Evolutionary conservation across 2,888 invertebrate genomes (phyloP).

Genomic region (Nomada goodeniana): DNA sequence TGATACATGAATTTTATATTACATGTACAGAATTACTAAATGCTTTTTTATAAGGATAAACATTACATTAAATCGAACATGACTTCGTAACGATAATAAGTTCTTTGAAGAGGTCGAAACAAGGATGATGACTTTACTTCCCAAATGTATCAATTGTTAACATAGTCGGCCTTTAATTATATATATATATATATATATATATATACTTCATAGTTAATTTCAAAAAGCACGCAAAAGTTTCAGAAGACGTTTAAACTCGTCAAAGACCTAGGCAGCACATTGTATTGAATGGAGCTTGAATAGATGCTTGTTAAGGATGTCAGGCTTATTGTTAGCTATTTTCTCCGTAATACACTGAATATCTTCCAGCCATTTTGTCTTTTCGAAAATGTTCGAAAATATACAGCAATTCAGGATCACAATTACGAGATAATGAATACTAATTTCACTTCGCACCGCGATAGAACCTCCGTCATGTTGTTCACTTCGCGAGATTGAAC

Average conservation of each 20-base stretch:
- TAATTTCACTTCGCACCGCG: no score
- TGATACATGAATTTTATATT: no score
- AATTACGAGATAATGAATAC: neutral
- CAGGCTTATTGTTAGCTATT: neutral
- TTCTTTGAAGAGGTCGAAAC: no score
- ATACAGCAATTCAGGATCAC: neutral
- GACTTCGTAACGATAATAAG: no score
- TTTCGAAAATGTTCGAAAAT: neutral
- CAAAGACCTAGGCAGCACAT: neutral
- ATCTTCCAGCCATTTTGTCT: neutral
- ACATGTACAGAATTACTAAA: no score
- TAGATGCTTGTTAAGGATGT: neutral
- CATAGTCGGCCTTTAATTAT: neutral
- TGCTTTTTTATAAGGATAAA: no score
- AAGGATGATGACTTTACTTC: no score
- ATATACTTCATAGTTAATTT: neutral
- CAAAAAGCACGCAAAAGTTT: neutral
- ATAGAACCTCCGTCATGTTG: no score
- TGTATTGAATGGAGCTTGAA: neutral
- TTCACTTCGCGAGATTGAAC: no score
- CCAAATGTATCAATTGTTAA: neutral
- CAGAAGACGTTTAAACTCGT: neutral
- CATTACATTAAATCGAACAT: no score
- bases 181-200: neutral
- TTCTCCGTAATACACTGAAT: neutral